Evolutionary conservation across 2,888 invertebrate genomes (phyloP).

Genomic region (Ferrisia virgata): DNA sequence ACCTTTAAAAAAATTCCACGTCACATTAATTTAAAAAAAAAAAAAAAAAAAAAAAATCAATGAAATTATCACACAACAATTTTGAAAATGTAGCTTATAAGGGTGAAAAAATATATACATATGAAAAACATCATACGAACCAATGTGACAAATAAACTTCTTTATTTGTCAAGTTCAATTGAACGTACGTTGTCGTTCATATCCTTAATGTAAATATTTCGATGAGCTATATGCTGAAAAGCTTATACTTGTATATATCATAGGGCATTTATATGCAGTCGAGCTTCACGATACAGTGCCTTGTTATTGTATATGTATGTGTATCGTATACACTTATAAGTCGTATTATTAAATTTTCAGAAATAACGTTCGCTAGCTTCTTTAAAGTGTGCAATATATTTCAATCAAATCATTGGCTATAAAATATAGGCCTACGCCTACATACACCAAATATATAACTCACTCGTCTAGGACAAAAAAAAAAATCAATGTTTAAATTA

Average conservation of each 20-base stretch:
- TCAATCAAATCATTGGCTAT: too few species aligned
- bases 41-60: too few species aligned
- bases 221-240: neutral
- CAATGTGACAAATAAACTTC: neutral
- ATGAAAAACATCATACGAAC: too few species aligned
- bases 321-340: too few species aligned
- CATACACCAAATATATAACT: neutral
- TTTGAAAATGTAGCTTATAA: too few species aligned
- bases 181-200: neutral
- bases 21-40: too few species aligned
- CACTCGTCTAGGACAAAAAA: too few species aligned
- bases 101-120: neutral
- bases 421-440: neutral
- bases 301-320: too few species aligned
- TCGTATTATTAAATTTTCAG: neutral
- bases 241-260: neutral
- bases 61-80: too few species aligned
- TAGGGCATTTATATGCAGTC: neutral
- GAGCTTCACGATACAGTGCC: neutral
- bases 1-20: too few species aligned
- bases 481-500: neutral
- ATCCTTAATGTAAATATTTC: neutral
- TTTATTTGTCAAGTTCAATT: slow-evolving; percentile 11
- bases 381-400: too few species aligned
- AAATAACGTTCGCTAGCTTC: neutral